Conservation (phyloP, 2,113 vertebrate species). For the Haemorhous mexicanus region DNA sequence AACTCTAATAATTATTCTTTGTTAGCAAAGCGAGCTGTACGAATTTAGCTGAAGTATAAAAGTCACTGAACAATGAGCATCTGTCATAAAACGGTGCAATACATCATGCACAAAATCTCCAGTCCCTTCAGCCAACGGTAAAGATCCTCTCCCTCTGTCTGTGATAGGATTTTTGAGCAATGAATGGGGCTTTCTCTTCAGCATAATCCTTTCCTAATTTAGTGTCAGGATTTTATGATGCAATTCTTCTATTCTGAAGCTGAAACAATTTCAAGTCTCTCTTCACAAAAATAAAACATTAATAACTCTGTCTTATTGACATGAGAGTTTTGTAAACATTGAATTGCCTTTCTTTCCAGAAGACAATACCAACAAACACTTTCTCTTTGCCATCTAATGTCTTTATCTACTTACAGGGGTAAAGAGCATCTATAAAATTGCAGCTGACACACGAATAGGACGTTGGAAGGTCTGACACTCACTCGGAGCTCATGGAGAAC, state of each 20-base stretch:
- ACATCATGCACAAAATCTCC: conserved; percentile 29
- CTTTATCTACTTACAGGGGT: conserved; percentile 26
- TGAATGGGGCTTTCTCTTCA: conserved; percentile 44
- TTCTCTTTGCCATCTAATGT: conserved; percentile 26
- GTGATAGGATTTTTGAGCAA: conserved; percentile 3
- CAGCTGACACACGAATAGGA: not conserved
- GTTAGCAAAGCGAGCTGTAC: conserved; percentile 6
- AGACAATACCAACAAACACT: conserved; percentile 29
- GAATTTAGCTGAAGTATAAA: not conserved
- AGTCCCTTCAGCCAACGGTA: not conserved
- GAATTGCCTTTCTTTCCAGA: conserved; percentile 15
- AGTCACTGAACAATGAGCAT: conserved; percentile 47
- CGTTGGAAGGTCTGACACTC: not conserved
- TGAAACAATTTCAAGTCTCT: conserved; percentile 4
- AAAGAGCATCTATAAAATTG: conserved; percentile 38
- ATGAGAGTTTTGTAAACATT: not conserved
- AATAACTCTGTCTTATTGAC: conserved; percentile 16
- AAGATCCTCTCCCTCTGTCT: not conserved
- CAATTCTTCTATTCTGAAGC: conserved; percentile 29
- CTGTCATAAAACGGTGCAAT: not conserved
- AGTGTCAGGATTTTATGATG: conserved; percentile 21
- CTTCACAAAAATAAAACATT: conserved; percentile 21
- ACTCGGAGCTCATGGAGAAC: not conserved
- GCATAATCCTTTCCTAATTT: conserved; percentile 50
- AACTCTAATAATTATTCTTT: conserved; percentile 21